phyloP scores from a whole-genome alignment of 2,797 vertebrate genomes.

The Adrianichthys oophorus region DNA sequence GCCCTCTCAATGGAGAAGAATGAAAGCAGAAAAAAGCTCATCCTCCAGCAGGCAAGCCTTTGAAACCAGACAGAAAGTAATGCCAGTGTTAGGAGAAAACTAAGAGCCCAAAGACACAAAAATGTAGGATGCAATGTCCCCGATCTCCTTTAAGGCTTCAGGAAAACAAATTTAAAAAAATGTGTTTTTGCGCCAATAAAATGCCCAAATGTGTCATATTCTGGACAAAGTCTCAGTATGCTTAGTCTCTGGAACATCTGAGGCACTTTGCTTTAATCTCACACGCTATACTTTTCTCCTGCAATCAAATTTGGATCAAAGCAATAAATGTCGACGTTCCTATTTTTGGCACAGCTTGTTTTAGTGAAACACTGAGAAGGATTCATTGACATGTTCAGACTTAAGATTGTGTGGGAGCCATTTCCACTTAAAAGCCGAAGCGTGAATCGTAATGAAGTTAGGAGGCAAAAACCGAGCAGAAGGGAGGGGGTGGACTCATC shows the following conservation, averaged over 20 bases:
- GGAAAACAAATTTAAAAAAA: constrained; percentile 7
- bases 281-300: constrained; percentile 20
- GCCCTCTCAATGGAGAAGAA: constrained; percentile 18
- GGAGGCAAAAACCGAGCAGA: constrained; percentile 44
- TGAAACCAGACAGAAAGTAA: constrained; percentile 58
- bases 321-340: constrained; percentile 50
- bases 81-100: constrained; percentile 47
- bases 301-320: constrained; percentile 43
- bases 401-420: constrained; percentile 65
- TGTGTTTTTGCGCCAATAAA: neutral
- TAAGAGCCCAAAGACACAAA: constrained; percentile 63
- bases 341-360: constrained; percentile 58
- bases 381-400: constrained; percentile 59
- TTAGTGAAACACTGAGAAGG: constrained; percentile 53
- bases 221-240: neutral
- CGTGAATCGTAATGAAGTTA: constrained; percentile 67
- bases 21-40: constrained; percentile 46
- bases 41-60: constrained; percentile 45
- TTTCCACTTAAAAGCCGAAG: constrained; percentile 70
- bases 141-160: constrained; percentile 28
- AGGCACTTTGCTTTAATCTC: constrained; percentile 10
- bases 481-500: constrained; percentile 32
- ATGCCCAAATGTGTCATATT: constrained; percentile 11
- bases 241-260: constrained; percentile 27
- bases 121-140: constrained; percentile 72